Evolutionary conservation across 2,888 invertebrate species (phyloP), one percentile per base, ranked within the genome.

Genomic region (Apamea crenata): DNA sequence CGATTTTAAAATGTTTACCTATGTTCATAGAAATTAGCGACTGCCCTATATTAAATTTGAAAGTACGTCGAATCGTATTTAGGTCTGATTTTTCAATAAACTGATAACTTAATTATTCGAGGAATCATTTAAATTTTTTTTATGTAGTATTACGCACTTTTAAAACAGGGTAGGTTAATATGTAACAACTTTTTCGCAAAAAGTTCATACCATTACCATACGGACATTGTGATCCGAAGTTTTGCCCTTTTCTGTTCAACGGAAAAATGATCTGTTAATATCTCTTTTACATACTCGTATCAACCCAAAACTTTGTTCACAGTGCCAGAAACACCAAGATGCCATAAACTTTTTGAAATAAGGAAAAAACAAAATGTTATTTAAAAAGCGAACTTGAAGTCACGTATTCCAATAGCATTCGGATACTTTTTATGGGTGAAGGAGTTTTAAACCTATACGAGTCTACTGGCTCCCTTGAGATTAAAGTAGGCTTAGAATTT

Each of bases 351-450:
- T 85, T 78, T 25, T 81, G 61, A 78, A 77, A 77, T 61, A 80
- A 80, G 71, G 66, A 69, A 83, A 80, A 82, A 77, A 70, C 72
- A 78, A 47, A 79, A 66, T 61, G 53, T 67, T 69, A 36, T 50
- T 81, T 73, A 66, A 71, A 71, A 81, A 47, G 14, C 25, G n/a
- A 78, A 81, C 18, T 74, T 65, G 40, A n/a, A 82, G 84, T 84
- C 88, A 88, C 89, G 84, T 84, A 69, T 68, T 47, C 50, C 80
- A 73, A 82, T 80, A 82, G 50, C 79, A 70, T 82, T 77, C 56
- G 68, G 53, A 86, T 89, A 87, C 76, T 73, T 87, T 85, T 89
- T 83, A 80, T 74, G 68, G 79, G 74, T 69, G 65, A 80, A 69
- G 29, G 77, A 81, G 80, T 78, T 83, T 83, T 70, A 50, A 67